phyloP scores from a whole-genome alignment of 1,140 invertebrate genomes.

The Phocides pigmalion region DNA sequence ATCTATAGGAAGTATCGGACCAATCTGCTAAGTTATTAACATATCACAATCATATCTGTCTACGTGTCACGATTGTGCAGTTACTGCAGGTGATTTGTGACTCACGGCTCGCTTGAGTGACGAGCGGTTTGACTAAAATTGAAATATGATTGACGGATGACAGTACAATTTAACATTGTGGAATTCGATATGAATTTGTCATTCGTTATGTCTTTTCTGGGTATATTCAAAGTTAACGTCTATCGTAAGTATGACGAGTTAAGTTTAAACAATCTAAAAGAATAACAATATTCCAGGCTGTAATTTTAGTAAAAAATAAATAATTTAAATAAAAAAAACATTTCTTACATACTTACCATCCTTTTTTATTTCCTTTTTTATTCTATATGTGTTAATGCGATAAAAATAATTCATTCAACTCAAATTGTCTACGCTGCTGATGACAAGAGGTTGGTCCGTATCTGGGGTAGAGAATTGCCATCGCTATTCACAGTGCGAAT shows the following conservation, averaged over 20 bases:
- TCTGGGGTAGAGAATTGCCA: too few species aligned
- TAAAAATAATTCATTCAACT: too few species aligned
- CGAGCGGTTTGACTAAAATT: background rate
- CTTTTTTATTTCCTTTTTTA: too few species aligned
- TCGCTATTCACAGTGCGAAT: too few species aligned
- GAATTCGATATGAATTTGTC: background rate
- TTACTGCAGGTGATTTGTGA: background rate
- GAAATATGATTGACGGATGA: background rate
- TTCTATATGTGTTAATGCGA: too few species aligned
- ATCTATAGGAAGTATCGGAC: slow-evolving; percentile 19
- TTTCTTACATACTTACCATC: too few species aligned
- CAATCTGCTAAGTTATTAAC: slow-evolving; percentile 23
- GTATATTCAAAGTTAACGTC: background rate
- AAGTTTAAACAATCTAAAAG: background rate
- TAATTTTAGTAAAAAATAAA: too few species aligned
- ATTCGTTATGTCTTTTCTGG: background rate
- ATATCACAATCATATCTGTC: slow-evolving; percentile 33
- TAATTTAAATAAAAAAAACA: too few species aligned
- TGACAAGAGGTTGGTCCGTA: too few species aligned
- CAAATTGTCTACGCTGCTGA: too few species aligned
- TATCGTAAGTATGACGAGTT: background rate
- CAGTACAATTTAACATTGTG: background rate
- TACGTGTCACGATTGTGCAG: slow-evolving; percentile 16
- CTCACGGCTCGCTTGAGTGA: slow-evolving; percentile 5
- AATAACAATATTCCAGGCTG: too few species aligned